These are phyloP conservation scores for Pogonocherus hispidulus DNA, from an alignment of 2,888 invertebrate species.

Conservation along the genomic window DNA sequence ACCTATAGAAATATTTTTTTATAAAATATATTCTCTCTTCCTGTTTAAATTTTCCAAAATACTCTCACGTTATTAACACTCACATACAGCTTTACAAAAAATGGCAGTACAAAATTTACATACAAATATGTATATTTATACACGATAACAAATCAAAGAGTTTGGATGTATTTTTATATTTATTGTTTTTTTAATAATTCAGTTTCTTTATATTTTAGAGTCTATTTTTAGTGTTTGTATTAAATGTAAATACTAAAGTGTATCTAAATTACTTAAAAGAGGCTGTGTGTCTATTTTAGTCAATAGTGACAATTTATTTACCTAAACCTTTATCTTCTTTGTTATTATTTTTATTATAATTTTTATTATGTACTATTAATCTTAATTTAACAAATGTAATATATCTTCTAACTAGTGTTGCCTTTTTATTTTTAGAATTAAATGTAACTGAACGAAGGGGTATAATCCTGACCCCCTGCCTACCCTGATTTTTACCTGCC, in stretches of 20 bases:
- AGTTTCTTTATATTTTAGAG: slow-evolving; percentile 24
- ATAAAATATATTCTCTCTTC: slow-evolving; percentile 17
- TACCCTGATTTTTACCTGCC: too few relatives aligned
- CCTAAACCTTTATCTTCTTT: slow-evolving; percentile 57
- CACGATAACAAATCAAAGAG: background rate
- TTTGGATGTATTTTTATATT: slow-evolving; percentile 18
- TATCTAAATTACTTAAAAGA: slow-evolving; percentile 48
- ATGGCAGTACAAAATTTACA: slow-evolving; percentile 39
- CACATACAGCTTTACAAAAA: slow-evolving; percentile 41
- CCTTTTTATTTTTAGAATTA: slow-evolving; percentile 7
- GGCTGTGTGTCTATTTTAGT: slow-evolving; percentile 66
- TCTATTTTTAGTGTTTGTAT: slow-evolving; percentile 38
- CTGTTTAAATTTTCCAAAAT: slow-evolving; percentile 22
- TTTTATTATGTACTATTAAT: slow-evolving; percentile 31
- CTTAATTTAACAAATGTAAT: slow-evolving; percentile 34
- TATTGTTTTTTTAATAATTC: slow-evolving; percentile 27
- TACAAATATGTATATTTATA: slow-evolving; percentile 27
- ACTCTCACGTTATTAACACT: slow-evolving; percentile 16
- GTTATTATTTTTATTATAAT: slow-evolving; percentile 47
- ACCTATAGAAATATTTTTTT: slow-evolving; percentile 24
- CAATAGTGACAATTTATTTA: slow-evolving; percentile 57
- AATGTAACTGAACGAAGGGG: too few relatives aligned
- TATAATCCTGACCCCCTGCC: too few relatives aligned
- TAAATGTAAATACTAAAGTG: slow-evolving; percentile 42
- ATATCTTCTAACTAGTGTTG: slow-evolving; percentile 24